Conservation (phyloP, 1,140 invertebrate species). For the Mercenaria mercenaria region DNA sequence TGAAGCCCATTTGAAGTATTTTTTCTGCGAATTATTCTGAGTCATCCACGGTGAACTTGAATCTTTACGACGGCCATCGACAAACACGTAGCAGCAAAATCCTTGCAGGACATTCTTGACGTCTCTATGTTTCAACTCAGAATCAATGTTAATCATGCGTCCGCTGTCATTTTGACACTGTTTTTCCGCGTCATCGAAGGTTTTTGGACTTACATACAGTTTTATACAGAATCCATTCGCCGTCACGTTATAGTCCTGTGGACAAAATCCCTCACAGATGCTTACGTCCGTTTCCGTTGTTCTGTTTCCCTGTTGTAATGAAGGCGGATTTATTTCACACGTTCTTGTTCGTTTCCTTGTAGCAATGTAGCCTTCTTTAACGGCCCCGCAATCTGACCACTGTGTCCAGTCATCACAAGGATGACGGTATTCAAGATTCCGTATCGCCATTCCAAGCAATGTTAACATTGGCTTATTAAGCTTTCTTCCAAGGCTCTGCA, state of each 20-base stretch:
- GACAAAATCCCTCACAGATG: too few relatives aligned
- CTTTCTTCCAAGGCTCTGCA: slow-evolving; percentile 1
- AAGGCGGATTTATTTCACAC: background rate
- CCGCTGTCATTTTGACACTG: background rate
- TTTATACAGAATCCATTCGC: background rate
- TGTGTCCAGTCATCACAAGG: background rate
- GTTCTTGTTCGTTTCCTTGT: background rate
- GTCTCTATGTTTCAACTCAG: background rate
- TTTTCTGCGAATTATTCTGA: too few relatives aligned
- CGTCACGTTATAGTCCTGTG: too few relatives aligned
- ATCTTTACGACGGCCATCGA: too few relatives aligned
- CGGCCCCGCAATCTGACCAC: too few relatives aligned
- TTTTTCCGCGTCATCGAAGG: background rate
- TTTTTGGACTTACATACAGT: background rate
- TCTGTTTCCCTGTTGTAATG: background rate
- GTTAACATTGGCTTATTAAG: slow-evolving; percentile 21
- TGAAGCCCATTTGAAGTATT: too few relatives aligned
- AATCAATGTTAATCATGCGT: background rate
- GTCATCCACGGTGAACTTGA: too few relatives aligned
- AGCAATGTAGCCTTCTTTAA: too few relatives aligned
- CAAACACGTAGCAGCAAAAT: background rate
- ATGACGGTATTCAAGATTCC: background rate
- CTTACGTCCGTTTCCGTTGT: background rate
- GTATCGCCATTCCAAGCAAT: too few relatives aligned
- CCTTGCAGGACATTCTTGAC: background rate